Conservation (phyloP, 2,113 vertebrate genomes). For the Corydoras maculifer region DNA sequence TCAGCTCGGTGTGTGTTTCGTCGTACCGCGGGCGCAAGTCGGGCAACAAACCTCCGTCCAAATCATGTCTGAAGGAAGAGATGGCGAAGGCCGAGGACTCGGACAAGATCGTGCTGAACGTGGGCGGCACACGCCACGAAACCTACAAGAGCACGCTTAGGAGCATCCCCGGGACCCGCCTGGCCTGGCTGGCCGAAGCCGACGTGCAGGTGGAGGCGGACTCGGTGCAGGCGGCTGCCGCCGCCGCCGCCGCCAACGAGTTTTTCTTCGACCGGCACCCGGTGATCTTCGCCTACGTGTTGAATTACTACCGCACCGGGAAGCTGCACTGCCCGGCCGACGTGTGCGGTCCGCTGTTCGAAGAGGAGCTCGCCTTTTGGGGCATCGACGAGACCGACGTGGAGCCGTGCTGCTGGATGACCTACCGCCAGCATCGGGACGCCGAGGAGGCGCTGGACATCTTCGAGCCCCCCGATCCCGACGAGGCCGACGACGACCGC, state of each 20-base stretch:
- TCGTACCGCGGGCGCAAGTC: conserved; percentile 98
- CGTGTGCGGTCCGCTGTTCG: conserved; percentile 92
- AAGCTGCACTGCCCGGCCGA: conserved; percentile 98
- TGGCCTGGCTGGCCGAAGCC: conserved; percentile 87
- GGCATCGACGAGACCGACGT: conserved; percentile 97
- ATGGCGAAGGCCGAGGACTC: conserved; percentile 90
- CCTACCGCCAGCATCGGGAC: conserved; percentile 91
- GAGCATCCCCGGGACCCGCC: conserved; percentile 88
- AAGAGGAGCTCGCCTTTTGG: conserved; percentile 97
- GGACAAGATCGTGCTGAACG: conserved; percentile 93
- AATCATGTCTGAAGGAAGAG: conserved; percentile 98
- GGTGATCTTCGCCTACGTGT: conserved; percentile 91
- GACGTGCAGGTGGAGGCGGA: conserved; percentile 62
- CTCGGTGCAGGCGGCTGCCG: conserved; percentile 50
- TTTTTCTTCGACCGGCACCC: conserved; percentile 96
- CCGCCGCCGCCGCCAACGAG: conserved; percentile 60
- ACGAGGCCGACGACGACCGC: conserved; percentile 64
- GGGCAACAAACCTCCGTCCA: conserved; percentile 95
- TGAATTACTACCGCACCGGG: conserved; percentile 96
- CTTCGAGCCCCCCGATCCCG: conserved; percentile 83
- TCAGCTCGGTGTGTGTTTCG: conserved; percentile 99
- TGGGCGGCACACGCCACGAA: conserved; percentile 93
- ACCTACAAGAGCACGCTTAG: conserved; percentile 93
- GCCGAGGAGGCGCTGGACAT: conserved; percentile 93
- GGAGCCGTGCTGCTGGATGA: conserved; percentile 99